These are phyloP conservation scores for Platorchestia sp. DNA, from an alignment of 1,140 invertebrate genomes.

Conservation along the genomic window DNA sequence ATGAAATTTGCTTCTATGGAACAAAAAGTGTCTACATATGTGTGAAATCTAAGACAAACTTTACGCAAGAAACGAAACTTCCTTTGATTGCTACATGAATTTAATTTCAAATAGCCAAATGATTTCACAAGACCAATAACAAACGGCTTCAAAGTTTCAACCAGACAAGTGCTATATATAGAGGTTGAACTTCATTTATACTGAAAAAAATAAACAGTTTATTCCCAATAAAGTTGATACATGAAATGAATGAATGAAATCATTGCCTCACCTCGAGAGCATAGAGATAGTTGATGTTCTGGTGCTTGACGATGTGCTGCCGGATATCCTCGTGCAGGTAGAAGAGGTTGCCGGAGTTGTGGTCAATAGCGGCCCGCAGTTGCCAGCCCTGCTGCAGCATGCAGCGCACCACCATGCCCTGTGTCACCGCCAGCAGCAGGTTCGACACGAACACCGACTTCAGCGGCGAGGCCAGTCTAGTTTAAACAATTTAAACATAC, in stretches of 20 bases:
- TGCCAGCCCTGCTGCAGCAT: constrained; percentile 8
- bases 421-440: constrained; percentile 33
- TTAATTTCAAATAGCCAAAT: no score
- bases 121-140: no score
- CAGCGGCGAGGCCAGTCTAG: background rate
- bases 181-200: background rate
- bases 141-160: no score
- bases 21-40: no score
- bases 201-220: no score
- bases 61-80: no score
- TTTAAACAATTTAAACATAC: no score
- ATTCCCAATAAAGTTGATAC: no score
- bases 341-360: background rate
- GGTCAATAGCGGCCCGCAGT: background rate
- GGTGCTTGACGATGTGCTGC: background rate
- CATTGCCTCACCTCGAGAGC: background rate
- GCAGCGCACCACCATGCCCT: background rate
- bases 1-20: no score
- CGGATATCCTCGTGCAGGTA: background rate
- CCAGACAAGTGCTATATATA: background rate
- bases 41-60: no score
- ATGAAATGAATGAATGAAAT: no score
- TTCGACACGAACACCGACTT: background rate
- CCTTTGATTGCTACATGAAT: no score
- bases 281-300: background rate